These are phyloP conservation scores for Adelphocoris suturalis DNA, from an alignment of 2,888 invertebrate genomes.

Conservation along the genomic window DNA sequence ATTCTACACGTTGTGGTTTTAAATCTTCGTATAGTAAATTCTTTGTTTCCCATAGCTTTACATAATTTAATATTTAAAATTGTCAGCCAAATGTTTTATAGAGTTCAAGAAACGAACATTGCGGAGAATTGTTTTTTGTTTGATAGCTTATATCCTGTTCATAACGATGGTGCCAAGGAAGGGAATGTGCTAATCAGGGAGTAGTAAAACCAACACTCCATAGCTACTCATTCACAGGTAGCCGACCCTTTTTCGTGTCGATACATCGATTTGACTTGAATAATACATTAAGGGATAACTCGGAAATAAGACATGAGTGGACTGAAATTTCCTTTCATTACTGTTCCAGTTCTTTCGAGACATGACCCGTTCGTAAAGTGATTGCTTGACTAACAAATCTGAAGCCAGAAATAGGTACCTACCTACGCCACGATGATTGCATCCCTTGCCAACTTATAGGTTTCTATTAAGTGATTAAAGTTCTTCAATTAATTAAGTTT, in stretches of 20 bases:
- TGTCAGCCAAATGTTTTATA: no score
- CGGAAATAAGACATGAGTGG: constrained; percentile 25
- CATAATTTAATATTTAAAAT: no score
- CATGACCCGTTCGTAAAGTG: background rate
- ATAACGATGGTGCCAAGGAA: background rate
- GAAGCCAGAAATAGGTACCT: background rate
- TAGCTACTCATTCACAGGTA: constrained; percentile 34
- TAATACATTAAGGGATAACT: constrained; percentile 52
- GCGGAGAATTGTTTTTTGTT: no score
- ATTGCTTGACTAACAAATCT: constrained; percentile 30
- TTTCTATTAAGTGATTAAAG: background rate
- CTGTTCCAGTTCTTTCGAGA: constrained; percentile 6
- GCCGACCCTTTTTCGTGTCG: constrained; percentile 46
- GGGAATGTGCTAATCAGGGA: background rate
- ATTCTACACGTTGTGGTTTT: no score
- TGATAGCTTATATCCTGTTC: no score
- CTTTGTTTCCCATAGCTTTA: no score
- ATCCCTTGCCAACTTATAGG: background rate
- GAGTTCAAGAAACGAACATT: no score
- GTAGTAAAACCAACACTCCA: background rate
- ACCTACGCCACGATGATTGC: background rate
- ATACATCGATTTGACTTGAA: constrained; percentile 58
- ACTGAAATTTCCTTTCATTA: constrained; percentile 46
- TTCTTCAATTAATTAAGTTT: no score
- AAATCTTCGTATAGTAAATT: no score